Conservation (phyloP, 2,113 vertebrate genomes). For the Mormyrus lacerda region DNA sequence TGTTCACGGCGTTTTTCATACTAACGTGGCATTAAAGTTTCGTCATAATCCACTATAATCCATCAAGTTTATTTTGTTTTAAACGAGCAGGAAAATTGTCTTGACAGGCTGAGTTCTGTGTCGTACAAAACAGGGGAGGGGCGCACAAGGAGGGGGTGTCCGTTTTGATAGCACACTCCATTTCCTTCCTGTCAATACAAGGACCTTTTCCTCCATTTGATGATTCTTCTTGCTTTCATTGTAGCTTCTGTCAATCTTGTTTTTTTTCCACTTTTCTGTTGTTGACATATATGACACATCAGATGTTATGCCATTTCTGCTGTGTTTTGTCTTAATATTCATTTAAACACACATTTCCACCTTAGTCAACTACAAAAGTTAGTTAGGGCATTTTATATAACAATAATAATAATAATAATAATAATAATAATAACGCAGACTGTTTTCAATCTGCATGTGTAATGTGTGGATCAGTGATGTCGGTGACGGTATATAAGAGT, state of each 20-base stretch:
- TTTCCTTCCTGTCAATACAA: background rate
- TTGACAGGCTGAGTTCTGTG: slow-evolving; percentile 19
- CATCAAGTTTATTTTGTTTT: slow-evolving; percentile 14
- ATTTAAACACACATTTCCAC: background rate
- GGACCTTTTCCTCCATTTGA: background rate
- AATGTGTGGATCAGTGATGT: background rate
- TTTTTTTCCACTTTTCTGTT: background rate
- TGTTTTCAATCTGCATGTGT: background rate
- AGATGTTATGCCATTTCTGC: background rate
- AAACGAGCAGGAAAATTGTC: slow-evolving; percentile 21
- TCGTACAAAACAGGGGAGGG: slow-evolving; percentile 19
- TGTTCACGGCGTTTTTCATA: slow-evolving; percentile 25
- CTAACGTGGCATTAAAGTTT: slow-evolving; percentile 16
- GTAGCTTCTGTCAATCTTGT: background rate
- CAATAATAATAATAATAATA: background rate
- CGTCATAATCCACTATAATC: slow-evolving; percentile 21
- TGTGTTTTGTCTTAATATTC: background rate
- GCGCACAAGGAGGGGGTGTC: background rate
- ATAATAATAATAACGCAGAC: background rate
- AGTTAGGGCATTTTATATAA: background rate
- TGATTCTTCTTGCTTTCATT: background rate
- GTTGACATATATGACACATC: background rate
- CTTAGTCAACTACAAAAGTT: background rate
- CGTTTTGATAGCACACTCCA: slow-evolving; percentile 1
- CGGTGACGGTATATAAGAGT: background rate